A percentile compares a stretch with the other conserved stretches of the same genome.
Evolutionary conservation across 2,888 invertebrate species (phyloP).

Genomic region (Eueremaeus valkanovi): DNA sequence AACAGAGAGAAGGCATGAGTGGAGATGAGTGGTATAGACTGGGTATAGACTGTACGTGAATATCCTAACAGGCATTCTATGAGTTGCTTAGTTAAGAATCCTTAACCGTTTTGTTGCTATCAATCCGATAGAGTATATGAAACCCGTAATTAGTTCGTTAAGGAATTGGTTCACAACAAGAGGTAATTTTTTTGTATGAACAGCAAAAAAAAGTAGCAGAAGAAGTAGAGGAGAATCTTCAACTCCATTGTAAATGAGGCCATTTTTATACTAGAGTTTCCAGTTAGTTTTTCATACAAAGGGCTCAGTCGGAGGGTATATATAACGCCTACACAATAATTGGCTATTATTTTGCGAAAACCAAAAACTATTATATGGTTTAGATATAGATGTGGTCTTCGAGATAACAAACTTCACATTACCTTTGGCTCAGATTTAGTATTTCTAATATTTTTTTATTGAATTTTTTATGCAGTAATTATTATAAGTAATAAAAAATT

Average conservation of each 20-base stretch:
- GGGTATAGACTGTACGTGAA: not conserved
- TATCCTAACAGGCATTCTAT: not conserved
- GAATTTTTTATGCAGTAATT: not conserved
- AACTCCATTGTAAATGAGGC: conserved; percentile 24
- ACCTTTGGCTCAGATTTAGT: no score
- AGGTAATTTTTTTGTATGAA: not conserved
- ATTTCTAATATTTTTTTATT: not conserved
- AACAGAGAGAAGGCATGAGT: not conserved
- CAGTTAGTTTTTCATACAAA: not conserved
- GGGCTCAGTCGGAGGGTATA: not conserved
- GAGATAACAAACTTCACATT: no score
- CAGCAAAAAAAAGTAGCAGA: not conserved
- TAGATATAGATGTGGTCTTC: not conserved
- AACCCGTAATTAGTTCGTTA: conserved; percentile 21
- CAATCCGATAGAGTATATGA: not conserved
- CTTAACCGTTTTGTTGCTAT: not conserved
- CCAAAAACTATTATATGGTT: no score
- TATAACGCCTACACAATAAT: conserved; percentile 30
- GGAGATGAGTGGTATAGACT: no score
- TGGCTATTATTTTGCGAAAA: conserved; percentile 19
- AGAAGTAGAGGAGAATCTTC: not conserved
- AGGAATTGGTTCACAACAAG: conserved; percentile 2
- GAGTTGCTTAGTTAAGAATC: no score
- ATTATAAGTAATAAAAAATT: not conserved
- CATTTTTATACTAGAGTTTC: not conserved